Evolutionary conservation across 2,113 vertebrate species (phyloP), one percentile per base, ranked within the genome.

Genomic region (Perca flavescens): DNA sequence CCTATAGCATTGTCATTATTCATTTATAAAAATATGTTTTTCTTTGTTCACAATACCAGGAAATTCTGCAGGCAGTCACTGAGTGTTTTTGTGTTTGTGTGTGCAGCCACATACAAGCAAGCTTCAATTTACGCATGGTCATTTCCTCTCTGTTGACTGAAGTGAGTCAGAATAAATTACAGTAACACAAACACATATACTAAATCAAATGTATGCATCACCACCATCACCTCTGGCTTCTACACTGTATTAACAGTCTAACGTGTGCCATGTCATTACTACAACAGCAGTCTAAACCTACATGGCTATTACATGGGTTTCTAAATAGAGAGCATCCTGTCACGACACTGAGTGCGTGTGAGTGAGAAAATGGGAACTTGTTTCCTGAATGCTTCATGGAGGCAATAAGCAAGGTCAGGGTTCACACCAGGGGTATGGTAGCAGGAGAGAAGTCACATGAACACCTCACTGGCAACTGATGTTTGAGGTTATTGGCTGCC

Each of bases 81-180:
- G 66, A 57, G 63, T 58, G 17, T 54, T 72, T 72, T 54, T 62
- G 54, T n/a, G 14, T 75, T 36, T 77, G 66, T 82, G 31, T 82
- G 63, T 76, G 67, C 53, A 50, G 28, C 21, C 43, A 77, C 61
- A 70, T 22, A 58, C 28, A 68, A 52, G 66, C 16, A 16, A 61
- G 36, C 21, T 54, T 73, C 19, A 83, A 69, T 76, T 77, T 57
- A 86, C 89, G 79, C 63, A 62, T 0, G 19, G 62, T 58, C 80
- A 84, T 86, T 83, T 83, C 82, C 58, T 87, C 74, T 69, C 49
- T 83, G 62, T 83, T 80, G 64, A 80, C 74, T 53, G 19, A 81
- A 81, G 36, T 83, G 81, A 89, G 84, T 90, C 89, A 89, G 93
- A 93, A 90, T 91, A 84, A 85, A 90, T 91, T 84, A 77, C 34